Evolutionary conservation across 2,113 vertebrate species (phyloP).

Genomic region (Peucedramus taeniatus): DNA sequence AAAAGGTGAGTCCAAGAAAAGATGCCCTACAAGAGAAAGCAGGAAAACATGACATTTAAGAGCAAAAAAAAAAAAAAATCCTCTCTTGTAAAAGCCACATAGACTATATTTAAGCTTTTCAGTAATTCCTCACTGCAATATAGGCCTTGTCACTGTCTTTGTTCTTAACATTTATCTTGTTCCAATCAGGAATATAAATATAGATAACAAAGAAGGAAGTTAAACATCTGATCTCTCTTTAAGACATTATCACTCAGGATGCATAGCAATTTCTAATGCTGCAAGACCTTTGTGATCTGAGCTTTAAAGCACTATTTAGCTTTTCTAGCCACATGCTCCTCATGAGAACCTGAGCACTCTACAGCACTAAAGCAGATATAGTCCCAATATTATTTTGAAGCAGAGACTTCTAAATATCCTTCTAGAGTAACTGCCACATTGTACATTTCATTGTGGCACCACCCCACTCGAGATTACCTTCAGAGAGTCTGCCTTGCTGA

Average conservation of each 20-base stretch:
- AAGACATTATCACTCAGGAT: neutral
- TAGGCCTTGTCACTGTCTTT: neutral
- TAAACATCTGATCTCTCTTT: neutral
- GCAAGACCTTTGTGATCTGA: neutral
- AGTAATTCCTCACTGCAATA: neutral
- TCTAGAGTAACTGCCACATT: accelerated
- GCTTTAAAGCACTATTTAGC: neutral
- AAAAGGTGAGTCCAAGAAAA: neutral
- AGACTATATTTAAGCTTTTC: neutral
- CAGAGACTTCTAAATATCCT: neutral
- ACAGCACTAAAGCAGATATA: neutral
- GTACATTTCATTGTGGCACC: neutral
- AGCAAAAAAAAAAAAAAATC: neutral
- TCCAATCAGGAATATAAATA: neutral
- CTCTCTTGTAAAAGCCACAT: neutral
- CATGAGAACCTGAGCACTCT: neutral
- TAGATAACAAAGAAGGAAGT: neutral
- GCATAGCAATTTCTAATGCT: neutral
- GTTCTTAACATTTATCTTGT: neutral
- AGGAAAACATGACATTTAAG: neutral
- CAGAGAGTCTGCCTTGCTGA: neutral
- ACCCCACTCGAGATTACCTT: accelerated
- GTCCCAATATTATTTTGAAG: neutral
- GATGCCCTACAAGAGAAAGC: neutral
- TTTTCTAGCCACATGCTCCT: neutral